A percentile compares a stretch with the other conserved stretches of the same genome.
These are phyloP conservation scores for Eucidaris tribuloides DNA, from an alignment of 35 echinoderm and acorn worm genomes.

Conservation along the genomic window DNA sequence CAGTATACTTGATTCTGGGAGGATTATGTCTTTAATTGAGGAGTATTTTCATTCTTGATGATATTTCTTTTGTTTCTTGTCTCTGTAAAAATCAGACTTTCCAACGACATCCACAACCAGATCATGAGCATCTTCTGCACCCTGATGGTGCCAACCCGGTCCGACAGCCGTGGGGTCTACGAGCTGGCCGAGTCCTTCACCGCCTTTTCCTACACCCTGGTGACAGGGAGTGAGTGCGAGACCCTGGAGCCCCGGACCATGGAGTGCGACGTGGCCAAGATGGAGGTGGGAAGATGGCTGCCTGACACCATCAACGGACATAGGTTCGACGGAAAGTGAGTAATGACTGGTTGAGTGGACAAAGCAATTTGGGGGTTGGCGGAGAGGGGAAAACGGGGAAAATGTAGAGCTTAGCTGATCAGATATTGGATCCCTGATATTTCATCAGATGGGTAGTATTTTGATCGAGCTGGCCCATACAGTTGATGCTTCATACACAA, in stretches of 20 bases:
- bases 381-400: too few relatives aligned
- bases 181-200: slow-evolving; percentile 69
- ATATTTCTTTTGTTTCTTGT: neutral
- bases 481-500: too few relatives aligned
- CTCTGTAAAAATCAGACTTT: slow-evolving; percentile 43
- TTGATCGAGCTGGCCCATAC: too few relatives aligned
- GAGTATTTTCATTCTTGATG: neutral
- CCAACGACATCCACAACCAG: slow-evolving; percentile 31
- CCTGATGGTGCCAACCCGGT: slow-evolving; percentile 60
- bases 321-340: slow-evolving; percentile 86
- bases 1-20: too few relatives aligned
- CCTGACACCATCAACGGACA: slow-evolving; percentile 66
- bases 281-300: slow-evolving; percentile 70
- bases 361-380: too few relatives aligned
- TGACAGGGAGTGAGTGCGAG: slow-evolving; percentile 68
- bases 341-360: too few relatives aligned
- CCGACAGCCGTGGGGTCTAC: slow-evolving; percentile 75
- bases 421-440: too few relatives aligned
- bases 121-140: slow-evolving; percentile 77
- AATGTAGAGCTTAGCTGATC: too few relatives aligned
- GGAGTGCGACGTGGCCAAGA: slow-evolving; percentile 59
- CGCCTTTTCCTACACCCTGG: slow-evolving; percentile 73
- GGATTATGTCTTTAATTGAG: too few relatives aligned
- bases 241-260: slow-evolving; percentile 18
- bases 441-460: too few relatives aligned